Percentiles rank a stretch among this genome's conserved stretches.
Evolutionary conservation across 2,797 vertebrate genomes (phyloP).

Genomic region (Agapornis canus): DNA sequence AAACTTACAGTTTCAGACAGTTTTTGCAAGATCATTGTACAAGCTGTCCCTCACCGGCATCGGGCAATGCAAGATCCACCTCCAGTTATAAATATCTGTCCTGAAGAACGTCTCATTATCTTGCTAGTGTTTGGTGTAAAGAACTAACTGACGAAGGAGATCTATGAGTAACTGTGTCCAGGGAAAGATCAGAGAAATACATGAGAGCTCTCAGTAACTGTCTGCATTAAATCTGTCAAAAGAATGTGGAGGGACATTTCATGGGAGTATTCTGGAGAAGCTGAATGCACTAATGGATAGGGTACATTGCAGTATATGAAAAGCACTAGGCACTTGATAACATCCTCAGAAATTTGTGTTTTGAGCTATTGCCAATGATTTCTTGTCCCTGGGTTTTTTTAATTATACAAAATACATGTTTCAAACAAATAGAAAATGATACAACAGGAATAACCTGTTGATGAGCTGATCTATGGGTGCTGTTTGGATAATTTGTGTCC

Average conservation of each 20-base stretch:
- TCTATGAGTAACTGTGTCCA: not conserved
- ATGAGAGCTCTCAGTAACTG: not conserved
- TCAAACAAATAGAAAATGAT: not conserved
- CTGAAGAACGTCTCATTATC: not conserved
- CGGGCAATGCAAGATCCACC: accelerated
- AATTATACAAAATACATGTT: not conserved
- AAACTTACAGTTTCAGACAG: not conserved
- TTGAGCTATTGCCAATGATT: not conserved
- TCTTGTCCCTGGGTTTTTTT: not conserved
- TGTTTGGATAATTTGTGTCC: not conserved
- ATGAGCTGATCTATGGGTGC: not conserved
- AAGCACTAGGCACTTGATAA: not conserved
- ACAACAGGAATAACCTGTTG: not conserved
- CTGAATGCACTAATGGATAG: not conserved
- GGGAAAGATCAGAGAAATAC: not conserved
- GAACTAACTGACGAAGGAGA: not conserved
- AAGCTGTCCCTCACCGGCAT: not conserved
- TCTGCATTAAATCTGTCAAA: not conserved
- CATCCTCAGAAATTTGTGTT: not conserved
- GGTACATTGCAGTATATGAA: not conserved
- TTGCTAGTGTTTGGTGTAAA: not conserved
- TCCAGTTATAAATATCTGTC: not conserved
- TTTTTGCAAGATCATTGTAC: not conserved
- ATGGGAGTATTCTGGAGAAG: not conserved
- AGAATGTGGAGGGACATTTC: not conserved